phyloP scores from a whole-genome alignment of 2,797 vertebrate genomes.

The Protonibea diacanthus region DNA sequence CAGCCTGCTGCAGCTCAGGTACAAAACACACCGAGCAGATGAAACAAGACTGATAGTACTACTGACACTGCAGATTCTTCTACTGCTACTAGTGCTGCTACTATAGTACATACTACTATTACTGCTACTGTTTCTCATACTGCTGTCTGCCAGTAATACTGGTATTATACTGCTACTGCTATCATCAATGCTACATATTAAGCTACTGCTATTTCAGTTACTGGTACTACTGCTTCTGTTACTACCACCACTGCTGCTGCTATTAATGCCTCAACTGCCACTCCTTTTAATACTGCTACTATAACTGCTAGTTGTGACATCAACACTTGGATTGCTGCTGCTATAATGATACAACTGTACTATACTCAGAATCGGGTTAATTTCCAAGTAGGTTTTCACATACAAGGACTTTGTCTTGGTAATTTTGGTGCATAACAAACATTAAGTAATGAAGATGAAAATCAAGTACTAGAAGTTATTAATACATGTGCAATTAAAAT shows the following conservation, averaged over 20 bases:
- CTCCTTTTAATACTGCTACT: too few species aligned
- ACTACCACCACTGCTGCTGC: not conserved
- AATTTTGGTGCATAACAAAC: too few species aligned
- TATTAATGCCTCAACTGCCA: not conserved
- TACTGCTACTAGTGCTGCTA: not conserved
- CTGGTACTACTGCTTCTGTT: not conserved
- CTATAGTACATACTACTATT: not conserved
- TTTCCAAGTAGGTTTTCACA: too few species aligned
- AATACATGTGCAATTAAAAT: too few species aligned
- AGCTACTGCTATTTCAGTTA: not conserved
- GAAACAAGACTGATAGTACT: not conserved
- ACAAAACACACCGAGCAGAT: not conserved
- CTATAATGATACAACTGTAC: too few species aligned
- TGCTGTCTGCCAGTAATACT: not conserved
- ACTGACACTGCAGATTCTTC: not conserved
- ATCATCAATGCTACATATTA: not conserved
- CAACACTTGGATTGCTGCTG: too few species aligned
- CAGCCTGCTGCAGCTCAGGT: constrained; percentile 41
- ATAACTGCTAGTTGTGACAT: too few species aligned
- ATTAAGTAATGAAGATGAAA: too few species aligned
- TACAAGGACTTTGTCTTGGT: too few species aligned
- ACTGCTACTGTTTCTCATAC: not conserved
- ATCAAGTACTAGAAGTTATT: too few species aligned
- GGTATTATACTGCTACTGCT: not conserved
- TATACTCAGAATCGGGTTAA: too few species aligned